These are phyloP conservation scores for Calliopum simillimum DNA, from an alignment of 2,888 invertebrate genomes.

Conservation along the genomic window DNA sequence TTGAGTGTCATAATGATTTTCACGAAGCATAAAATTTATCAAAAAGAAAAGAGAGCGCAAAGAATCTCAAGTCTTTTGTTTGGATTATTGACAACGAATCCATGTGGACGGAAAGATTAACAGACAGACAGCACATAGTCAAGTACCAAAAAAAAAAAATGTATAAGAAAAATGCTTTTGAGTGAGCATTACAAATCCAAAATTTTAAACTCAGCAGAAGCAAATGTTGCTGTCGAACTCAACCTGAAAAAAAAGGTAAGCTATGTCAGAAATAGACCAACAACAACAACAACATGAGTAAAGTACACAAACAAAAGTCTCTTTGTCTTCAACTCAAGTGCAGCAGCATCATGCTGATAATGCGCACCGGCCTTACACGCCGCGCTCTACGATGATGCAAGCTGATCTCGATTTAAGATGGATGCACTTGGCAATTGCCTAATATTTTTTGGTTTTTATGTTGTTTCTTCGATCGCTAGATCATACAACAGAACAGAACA, in stretches of 20 bases:
- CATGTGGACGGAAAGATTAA: neutral
- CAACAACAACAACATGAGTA: conserved; percentile 29
- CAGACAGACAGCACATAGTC: conserved; percentile 15
- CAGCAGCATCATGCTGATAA: neutral
- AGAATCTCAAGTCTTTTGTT: conserved; percentile 4
- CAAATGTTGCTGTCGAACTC: too few relatives aligned
- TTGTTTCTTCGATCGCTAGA: too few relatives aligned
- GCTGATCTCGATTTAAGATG: too few relatives aligned
- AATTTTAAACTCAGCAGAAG: neutral
- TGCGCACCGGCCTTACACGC: too few relatives aligned
- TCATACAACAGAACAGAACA: too few relatives aligned
- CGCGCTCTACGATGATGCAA: too few relatives aligned
- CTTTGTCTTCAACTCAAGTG: conserved; percentile 17
- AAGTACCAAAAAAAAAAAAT: neutral
- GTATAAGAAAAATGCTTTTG: neutral
- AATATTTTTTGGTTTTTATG: too few relatives aligned
- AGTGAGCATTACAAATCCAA: neutral
- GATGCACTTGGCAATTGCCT: too few relatives aligned
- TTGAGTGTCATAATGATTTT: conserved; percentile 11
- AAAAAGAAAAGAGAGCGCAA: conserved; percentile 5
- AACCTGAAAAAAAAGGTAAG: too few relatives aligned
- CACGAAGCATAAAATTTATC: conserved; percentile 34
- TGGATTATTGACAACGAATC: neutral
- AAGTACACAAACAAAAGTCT: conserved; percentile 2
- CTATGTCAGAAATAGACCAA: neutral